These are phyloP conservation scores for Ridgeia piscesae DNA, from an alignment of 1,140 invertebrate genomes.

Conservation along the genomic window DNA sequence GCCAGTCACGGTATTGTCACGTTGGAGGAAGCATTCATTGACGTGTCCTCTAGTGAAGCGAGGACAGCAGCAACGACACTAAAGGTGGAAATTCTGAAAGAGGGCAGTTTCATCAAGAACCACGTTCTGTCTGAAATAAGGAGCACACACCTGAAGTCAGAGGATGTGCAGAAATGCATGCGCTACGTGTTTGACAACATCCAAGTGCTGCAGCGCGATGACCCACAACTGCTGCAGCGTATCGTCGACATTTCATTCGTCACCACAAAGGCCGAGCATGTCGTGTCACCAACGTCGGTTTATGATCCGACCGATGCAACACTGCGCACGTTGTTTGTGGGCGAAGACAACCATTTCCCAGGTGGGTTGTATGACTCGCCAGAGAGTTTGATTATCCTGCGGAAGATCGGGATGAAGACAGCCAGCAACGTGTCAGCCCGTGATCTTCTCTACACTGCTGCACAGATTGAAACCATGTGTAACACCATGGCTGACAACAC, in stretches of 20 bases:
- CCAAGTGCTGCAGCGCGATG: not conserved
- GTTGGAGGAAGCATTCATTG: not conserved
- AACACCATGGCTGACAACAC: conserved; percentile 1
- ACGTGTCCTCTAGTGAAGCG: not conserved
- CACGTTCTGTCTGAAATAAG: not conserved
- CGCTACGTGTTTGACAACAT: not conserved
- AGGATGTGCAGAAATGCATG: not conserved
- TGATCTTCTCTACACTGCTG: conserved; percentile 7
- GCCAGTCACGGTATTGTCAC: not conserved
- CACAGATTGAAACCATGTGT: conserved; percentile 14
- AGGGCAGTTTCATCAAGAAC: not conserved
- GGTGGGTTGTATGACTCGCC: not conserved
- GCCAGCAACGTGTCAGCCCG: not conserved
- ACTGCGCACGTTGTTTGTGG: conserved; percentile 26
- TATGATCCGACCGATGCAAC: conserved; percentile 3
- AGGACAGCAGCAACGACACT: not conserved
- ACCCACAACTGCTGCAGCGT: not conserved
- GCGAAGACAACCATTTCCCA: conserved; percentile 31
- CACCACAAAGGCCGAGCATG: not conserved
- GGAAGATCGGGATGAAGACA: conserved; percentile 17
- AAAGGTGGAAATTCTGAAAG: not conserved
- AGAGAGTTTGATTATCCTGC: conserved; percentile 3
- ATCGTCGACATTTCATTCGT: not conserved
- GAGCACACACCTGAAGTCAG: not conserved
- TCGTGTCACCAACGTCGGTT: not conserved